Base-by-base conservation (phyloP, 2,113 vertebrate genomes). In the Pterocles gutturalis region DNA sequence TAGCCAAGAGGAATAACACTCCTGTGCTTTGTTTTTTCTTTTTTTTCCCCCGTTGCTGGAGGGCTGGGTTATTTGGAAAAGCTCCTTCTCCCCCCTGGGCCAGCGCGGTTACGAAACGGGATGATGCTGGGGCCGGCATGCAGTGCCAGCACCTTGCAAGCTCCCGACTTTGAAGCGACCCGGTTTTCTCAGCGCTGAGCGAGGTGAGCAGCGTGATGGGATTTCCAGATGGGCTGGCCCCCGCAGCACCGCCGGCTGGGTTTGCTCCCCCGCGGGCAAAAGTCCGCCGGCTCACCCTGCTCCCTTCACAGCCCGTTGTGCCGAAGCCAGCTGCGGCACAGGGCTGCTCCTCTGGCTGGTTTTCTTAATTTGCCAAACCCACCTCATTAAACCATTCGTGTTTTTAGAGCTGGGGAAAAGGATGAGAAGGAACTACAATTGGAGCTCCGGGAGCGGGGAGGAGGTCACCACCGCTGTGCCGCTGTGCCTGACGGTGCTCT, bases 1-100 rank as follows among this genome's bases (percentile, higher is more conserved):
- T 86, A 90, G 92, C 92, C 92, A 93, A 87, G 72, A 93, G 80
- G 92, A 81, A 67, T 57, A 90, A 89, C 15, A 8, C 96, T 92
- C 89, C 94, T 78, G 91, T 73, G 83, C 55, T 88, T 81, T 92
- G 77, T 51, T 77, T 65, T 36, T 53, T 65, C 75, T 14, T 7
- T 70, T 70, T 55, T 83, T 46, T 11, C 36, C 83, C 71, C 2
- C 7, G 4, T 80, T 80, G 79, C 90, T 58, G 79, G 84, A 85
- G 87, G 87, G 82, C 79, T 3, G 51, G 84, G 60, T 73, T 86
- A 9, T 34, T 90, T 94, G 95, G 93, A 90, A 78, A 38, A 33
- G 77, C 53, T 93, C 46, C 75, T 51, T 83, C 43, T 87, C 33
- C 70, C 77, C 70, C 77, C 17, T 0, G 0, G 77, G 55, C 83